phyloP scores from a whole-genome alignment of 2,113 vertebrate species.

The Panurus biarmicus region DNA sequence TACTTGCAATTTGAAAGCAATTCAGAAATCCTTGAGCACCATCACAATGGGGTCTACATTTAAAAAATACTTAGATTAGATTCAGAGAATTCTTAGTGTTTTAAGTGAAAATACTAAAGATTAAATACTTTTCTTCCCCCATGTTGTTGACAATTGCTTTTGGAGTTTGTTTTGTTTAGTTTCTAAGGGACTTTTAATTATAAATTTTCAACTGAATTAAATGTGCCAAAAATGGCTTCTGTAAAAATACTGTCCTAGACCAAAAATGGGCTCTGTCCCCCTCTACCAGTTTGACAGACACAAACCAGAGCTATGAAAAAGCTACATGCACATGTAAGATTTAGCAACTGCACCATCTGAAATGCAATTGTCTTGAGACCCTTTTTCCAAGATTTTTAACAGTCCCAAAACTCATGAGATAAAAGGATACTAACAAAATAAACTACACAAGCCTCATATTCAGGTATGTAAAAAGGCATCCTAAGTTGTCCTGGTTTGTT shows the following conservation, averaged over 20 bases:
- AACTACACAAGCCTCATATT: background rate
- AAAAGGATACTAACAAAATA: slow-evolving; percentile 13
- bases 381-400: background rate
- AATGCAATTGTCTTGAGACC: background rate
- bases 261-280: background rate
- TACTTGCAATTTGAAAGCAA: background rate
- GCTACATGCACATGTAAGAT: background rate
- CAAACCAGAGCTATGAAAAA: background rate
- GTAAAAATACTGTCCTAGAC: background rate
- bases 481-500: background rate
- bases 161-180: background rate
- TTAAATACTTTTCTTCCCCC: background rate
- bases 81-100: background rate
- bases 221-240: background rate
- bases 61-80: background rate
- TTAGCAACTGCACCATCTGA: background rate
- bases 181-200: background rate
- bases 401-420: background rate
- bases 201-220: background rate
- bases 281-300: background rate
- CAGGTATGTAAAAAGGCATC: slow-evolving; percentile 25
- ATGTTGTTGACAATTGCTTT: background rate
- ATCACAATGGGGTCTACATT: rapidly evolving
- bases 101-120: background rate
- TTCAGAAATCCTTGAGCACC: background rate